Evolutionary conservation across 2,888 invertebrate species (phyloP), one percentile per base, ranked within the genome.

Genomic region (Ornithoptera alexandrae): DNA sequence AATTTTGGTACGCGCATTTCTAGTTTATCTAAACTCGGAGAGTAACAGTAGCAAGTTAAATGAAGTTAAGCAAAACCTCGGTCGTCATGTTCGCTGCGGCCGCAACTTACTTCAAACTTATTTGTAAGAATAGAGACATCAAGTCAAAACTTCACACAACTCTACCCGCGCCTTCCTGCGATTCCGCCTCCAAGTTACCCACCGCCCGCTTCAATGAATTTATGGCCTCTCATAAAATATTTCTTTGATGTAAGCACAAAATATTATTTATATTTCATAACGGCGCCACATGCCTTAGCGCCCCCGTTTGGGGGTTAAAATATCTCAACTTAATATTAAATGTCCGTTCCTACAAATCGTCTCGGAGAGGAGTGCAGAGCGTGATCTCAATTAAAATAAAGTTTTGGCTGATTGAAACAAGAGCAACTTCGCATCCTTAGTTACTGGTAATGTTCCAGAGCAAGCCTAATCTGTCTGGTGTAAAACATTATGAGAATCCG

Each of bases 71-170:
- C 20, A 20, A 36, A 53, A 17, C 62, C 50, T 18, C 63, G 12
- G n/a, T 8, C 18, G 42, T 30, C 42, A 18, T 57, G 62, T 20
- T 30, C 18, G 30, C 30, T 59, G 68, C 68, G 58, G 57, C 30
- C 46, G 57, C 46, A 50, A 68, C 68, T 62, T 68, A 17, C 58
- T n/a, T 59, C 30, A 12, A 68, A 46, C 50, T 68, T 57, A 46
- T 68, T 68, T 63, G 63, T 68, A 63, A 63, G 68, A 63, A 63
- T 68, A 68, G 62, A 42, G 68, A 68, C 63, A 63, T 59, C 57
- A 17, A 68, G n/a, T 68, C 57, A 42, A 62, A 68, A 68, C 68
- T 68, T 46, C 46, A n/a, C 57, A 20, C 46, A 57, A 68, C 68
- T 68, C 30, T n/a, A 8, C 62, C 60, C 24, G 7, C 39, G 39